Evolutionary conservation across 2,797 vertebrate species (phyloP).

Genomic region (Scleropages formosus): DNA sequence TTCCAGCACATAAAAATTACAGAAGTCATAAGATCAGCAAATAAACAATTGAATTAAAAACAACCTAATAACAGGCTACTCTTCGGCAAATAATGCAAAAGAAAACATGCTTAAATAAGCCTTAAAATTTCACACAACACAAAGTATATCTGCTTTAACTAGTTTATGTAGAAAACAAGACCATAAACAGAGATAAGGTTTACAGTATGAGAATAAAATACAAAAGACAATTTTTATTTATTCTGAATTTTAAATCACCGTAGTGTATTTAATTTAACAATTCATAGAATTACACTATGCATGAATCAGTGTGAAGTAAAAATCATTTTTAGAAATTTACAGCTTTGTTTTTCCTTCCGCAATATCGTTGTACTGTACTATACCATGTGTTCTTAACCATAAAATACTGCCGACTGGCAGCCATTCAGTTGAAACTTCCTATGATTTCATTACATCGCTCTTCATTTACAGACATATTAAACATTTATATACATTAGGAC

Average conservation of each 20-base stretch:
- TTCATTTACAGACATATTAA: slow-evolving; percentile 75
- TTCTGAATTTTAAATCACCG: slow-evolving; percentile 94
- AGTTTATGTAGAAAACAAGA: too few relatives aligned
- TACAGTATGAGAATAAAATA: slow-evolving; percentile 19
- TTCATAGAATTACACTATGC: slow-evolving; percentile 95
- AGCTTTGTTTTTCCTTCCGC: slow-evolving; percentile 64
- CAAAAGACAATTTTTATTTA: slow-evolving; percentile 82
- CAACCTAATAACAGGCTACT: too few relatives aligned
- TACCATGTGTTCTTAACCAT: slow-evolving; percentile 60
- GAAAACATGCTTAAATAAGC: too few relatives aligned
- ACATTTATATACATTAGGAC: slow-evolving; percentile 79
- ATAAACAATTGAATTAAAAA: too few relatives aligned
- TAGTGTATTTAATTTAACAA: slow-evolving; percentile 95
- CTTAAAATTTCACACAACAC: too few relatives aligned
- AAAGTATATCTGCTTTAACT: too few relatives aligned
- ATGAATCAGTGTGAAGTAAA: slow-evolving; percentile 98
- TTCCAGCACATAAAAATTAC: too few relatives aligned
- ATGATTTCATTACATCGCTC: slow-evolving; percentile 69
- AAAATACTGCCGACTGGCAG: slow-evolving; percentile 78
- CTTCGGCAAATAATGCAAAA: too few relatives aligned
- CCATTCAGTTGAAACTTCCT: slow-evolving; percentile 78
- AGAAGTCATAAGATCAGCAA: too few relatives aligned
- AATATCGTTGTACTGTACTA: slow-evolving; percentile 50
- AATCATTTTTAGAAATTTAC: slow-evolving; percentile 95
- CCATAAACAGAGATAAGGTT: not conserved